A percentile compares a stretch with the other conserved stretches of the same genome.
Evolutionary conservation across 2,113 vertebrate genomes (phyloP).

Genomic region (Telmatochromis sp.): DNA sequence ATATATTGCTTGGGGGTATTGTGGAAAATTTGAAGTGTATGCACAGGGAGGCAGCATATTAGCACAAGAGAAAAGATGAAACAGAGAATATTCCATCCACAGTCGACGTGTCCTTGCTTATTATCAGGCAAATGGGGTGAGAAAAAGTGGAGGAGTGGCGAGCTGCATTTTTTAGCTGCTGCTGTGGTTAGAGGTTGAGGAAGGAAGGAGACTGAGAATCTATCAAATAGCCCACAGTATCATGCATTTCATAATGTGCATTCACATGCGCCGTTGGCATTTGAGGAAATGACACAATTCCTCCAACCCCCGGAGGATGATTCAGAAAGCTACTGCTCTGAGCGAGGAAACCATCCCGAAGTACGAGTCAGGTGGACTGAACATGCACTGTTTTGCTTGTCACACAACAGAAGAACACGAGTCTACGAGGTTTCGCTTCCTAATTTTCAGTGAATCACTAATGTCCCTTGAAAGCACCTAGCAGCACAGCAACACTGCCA

Average conservation of each 20-base stretch:
- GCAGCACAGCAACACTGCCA: background rate
- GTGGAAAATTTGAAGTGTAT: slow-evolving; percentile 2
- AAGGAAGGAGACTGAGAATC: background rate
- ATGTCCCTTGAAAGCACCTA: slow-evolving; percentile 19
- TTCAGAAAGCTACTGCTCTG: slow-evolving; percentile 16
- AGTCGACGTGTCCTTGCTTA: background rate
- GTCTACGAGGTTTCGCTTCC: slow-evolving; percentile 45
- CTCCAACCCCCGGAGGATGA: background rate
- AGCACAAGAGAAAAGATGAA: slow-evolving; percentile 21
- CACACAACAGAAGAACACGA: slow-evolving; percentile 22
- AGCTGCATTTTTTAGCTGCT: background rate
- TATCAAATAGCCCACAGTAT: background rate
- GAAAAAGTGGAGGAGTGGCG: background rate
- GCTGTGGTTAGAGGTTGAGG: background rate
- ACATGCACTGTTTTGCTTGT: background rate
- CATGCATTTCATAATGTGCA: background rate
- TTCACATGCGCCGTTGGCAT: background rate
- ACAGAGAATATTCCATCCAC: background rate
- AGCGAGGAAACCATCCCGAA: background rate
- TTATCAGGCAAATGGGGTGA: slow-evolving; percentile 21
- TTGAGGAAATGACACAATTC: slow-evolving; percentile 47
- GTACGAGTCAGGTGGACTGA: slow-evolving; percentile 26
- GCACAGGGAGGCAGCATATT: background rate
- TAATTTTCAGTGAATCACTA: slow-evolving; percentile 18
- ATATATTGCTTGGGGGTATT: background rate